Conservation (phyloP, 2,888 invertebrate species). For the Himalopsyche japonica region DNA sequence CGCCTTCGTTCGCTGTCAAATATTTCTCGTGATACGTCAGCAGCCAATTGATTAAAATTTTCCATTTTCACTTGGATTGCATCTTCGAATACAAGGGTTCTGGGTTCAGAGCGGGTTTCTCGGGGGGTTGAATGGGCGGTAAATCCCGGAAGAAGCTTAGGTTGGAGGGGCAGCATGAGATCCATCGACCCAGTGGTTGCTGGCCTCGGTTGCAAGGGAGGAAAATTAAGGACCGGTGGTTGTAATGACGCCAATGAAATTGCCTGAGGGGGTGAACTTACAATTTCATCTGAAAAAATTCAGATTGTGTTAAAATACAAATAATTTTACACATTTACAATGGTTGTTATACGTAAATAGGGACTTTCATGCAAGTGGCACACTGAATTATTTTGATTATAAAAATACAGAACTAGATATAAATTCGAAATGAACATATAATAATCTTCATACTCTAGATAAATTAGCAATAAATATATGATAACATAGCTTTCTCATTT, state of each 20-base stretch:
- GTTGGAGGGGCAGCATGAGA: slow-evolving; percentile 73
- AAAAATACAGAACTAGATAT: too few species aligned
- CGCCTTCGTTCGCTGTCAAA: not conserved
- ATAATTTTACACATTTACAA: not conserved
- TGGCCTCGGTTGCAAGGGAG: slow-evolving; percentile 70
- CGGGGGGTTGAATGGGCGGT: slow-evolving; percentile 52
- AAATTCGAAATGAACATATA: too few species aligned
- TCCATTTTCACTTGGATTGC: slow-evolving; percentile 29
- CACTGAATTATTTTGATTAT: not conserved
- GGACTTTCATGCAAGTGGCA: not conserved
- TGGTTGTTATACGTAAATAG: not conserved
- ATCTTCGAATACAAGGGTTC: slow-evolving; percentile 32
- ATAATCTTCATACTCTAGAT: too few species aligned
- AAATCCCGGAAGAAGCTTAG: slow-evolving; percentile 66
- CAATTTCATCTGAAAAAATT: slow-evolving; percentile 59
- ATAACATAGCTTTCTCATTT: too few species aligned
- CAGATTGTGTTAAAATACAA: not conserved
- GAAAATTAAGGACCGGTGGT: slow-evolving; percentile 59
- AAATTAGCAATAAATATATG: too few species aligned
- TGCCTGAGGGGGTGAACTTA: slow-evolving; percentile 56
- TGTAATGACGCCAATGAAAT: slow-evolving; percentile 60
- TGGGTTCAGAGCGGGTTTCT: slow-evolving; percentile 35
- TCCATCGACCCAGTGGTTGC: slow-evolving; percentile 72
- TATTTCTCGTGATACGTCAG: not conserved
- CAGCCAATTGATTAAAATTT: slow-evolving; percentile 16